Base-by-base conservation (phyloP, 2,113 vertebrate species). In the Peromyscus maniculatus region DNA sequence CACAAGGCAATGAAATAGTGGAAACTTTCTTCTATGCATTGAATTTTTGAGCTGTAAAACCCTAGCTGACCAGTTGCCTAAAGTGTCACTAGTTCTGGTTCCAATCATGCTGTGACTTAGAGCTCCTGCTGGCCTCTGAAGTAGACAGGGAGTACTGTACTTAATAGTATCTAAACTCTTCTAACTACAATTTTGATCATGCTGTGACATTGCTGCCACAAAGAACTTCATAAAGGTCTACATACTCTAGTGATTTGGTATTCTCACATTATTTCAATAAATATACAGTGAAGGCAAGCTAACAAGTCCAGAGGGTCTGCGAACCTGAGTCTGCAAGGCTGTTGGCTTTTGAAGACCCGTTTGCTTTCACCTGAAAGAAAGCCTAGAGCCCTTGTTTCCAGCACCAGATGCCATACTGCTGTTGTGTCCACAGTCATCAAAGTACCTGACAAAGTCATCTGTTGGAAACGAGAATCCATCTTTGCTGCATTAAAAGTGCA, bases 181-280 rank as follows among this genome's bases (percentile, higher is more conserved):
- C 93, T 31, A 16, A 13, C n/a, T 74, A 19, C 28, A 66, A 49
- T 59, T 72, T 36, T 1, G n/a, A 3, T 69, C 24, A 31, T 39
- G 72, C 52, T 64, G 46, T 96, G 84, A 91, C 86, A 95, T 89
- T 71, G 94, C 59, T 95, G 36, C 49, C 43, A 1, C 92, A 92
- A 80, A 94, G 52, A 97, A 94, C 82, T n/a, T 28, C 24, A 82
- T 92, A 87, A 94, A 94, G 33, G 26, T 95, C 59, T 91, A 80
- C 94, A 49, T 10, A 10, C 24, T 26, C 7, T 36, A 78, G 86
- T 79, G 57, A 94, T 83, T 96, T 83, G 4, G 2, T 94, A 92
- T 77, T 82, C 77, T 96, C 79, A 16, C 62, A 84, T 92, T 93
- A 88, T 94, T 96, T 88, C 87, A 93, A 43, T 95, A 72, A 92